These are phyloP conservation scores for Acanthosepion lycidas DNA, from an alignment of 2,888 invertebrate genomes.

Conservation along the genomic window DNA sequence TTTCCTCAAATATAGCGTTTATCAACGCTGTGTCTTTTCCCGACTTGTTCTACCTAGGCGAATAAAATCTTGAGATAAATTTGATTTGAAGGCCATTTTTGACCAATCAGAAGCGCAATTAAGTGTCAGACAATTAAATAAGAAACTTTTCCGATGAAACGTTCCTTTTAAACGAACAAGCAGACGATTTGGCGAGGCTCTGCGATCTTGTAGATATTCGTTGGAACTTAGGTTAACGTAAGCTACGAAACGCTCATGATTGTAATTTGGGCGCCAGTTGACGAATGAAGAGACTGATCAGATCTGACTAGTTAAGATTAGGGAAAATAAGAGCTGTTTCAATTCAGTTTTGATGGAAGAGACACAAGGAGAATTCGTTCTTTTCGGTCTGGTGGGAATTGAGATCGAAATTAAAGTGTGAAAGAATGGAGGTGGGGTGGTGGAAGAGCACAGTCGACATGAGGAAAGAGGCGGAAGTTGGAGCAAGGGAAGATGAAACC, in stretches of 20 bases:
- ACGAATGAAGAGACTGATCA: constrained; percentile 10
- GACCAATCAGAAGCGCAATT: background rate
- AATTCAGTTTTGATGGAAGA: background rate
- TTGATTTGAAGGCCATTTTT: constrained; percentile 17
- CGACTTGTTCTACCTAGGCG: background rate
- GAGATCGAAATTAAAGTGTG: constrained; percentile 33
- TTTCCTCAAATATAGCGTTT: background rate
- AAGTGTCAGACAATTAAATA: background rate
- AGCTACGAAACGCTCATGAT: background rate
- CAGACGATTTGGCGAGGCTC: background rate
- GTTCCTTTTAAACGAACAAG: background rate
- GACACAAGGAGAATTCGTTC: background rate
- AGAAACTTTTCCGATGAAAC: background rate
- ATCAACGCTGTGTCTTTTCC: background rate
- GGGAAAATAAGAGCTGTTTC: background rate
- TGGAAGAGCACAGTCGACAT: background rate
- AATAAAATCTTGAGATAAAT: background rate
- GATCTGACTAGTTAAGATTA: background rate
- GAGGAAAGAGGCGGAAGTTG: background rate
- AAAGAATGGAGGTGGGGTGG: background rate
- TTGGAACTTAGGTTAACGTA: background rate
- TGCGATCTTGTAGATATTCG: background rate
- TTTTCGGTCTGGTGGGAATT: background rate
- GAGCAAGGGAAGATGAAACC: background rate
- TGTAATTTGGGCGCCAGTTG: background rate